Percentiles rank a stretch among this genome's conserved stretches.
Evolutionary conservation across 2,113 vertebrate species (phyloP).

Genomic region (Dermatemys mawii): DNA sequence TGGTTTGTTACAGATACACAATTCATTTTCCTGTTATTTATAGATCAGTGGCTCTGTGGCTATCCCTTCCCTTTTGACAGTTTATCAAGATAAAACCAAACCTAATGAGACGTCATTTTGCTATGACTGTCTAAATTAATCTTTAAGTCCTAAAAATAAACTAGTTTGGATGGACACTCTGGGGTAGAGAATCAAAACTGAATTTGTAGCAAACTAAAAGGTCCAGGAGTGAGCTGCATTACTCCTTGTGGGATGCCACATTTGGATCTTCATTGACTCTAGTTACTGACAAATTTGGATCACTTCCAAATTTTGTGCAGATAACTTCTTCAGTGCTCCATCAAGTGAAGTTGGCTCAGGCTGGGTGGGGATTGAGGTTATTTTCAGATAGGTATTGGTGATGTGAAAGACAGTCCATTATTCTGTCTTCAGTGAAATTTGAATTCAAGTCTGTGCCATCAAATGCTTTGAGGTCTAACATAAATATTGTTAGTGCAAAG

Average conservation of each 20-base stretch:
- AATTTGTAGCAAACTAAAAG: background rate
- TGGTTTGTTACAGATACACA: background rate
- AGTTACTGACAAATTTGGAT: background rate
- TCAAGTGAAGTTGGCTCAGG: background rate
- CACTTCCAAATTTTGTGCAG: background rate
- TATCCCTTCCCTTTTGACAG: background rate
- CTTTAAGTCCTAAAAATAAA: background rate
- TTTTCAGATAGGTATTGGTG: accelerated
- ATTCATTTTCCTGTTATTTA: background rate
- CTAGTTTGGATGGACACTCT: background rate
- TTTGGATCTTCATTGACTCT: background rate
- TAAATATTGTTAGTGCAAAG: background rate
- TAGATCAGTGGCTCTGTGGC: background rate
- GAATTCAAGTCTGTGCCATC: background rate
- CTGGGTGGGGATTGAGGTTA: background rate
- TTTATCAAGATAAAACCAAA: background rate
- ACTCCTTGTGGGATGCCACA: background rate
- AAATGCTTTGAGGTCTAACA: background rate
- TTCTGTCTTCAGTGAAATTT: background rate
- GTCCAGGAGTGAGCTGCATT: background rate
- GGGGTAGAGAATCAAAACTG: background rate
- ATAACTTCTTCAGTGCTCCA: background rate
- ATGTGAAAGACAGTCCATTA: background rate
- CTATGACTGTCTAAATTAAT: accelerated
- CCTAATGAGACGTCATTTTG: background rate